Percentiles rank a stretch among this genome's conserved stretches.
phyloP scores from a whole-genome alignment of 2,113 vertebrate species.

The Centropristis striata region DNA sequence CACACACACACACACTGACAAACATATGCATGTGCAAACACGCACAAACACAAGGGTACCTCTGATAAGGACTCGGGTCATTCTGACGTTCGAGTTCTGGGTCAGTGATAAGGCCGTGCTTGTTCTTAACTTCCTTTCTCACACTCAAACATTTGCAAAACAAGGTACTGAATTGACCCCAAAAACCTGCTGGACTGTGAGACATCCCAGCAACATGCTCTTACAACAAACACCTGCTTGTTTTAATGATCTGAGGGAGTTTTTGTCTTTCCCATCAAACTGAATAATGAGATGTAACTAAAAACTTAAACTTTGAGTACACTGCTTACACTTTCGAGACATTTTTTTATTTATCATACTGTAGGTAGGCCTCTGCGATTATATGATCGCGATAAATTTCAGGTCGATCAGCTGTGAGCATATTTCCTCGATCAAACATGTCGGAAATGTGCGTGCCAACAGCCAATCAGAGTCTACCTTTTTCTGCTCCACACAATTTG shows the following conservation, averaged over 20 bases:
- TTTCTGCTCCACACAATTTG: too few species aligned
- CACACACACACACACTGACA: slow-evolving; percentile 15
- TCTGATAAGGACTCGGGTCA: slow-evolving; percentile 65
- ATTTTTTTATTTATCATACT: neutral
- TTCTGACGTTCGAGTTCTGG: slow-evolving; percentile 61
- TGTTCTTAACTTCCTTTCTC: slow-evolving; percentile 63
- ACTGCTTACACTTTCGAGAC: neutral
- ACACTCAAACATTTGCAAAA: slow-evolving; percentile 52
- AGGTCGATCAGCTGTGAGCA: too few species aligned
- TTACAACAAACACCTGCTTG: neutral
- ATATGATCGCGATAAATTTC: too few species aligned
- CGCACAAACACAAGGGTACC: neutral
- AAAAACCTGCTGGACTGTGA: neutral
- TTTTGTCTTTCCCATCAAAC: neutral
- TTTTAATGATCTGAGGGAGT: neutral
- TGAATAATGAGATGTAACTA: neutral
- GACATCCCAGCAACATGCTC: neutral
- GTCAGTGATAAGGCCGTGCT: slow-evolving; percentile 71
- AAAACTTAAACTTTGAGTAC: neutral
- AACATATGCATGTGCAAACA: slow-evolving; percentile 25
- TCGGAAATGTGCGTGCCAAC: too few species aligned
- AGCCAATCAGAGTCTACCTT: too few species aligned
- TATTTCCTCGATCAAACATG: too few species aligned
- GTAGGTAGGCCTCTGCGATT: too few species aligned
- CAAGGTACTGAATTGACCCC: slow-evolving; percentile 30